Evolutionary conservation across 2,113 vertebrate species (phyloP).

Genomic region (Bungarus multicinctus): DNA sequence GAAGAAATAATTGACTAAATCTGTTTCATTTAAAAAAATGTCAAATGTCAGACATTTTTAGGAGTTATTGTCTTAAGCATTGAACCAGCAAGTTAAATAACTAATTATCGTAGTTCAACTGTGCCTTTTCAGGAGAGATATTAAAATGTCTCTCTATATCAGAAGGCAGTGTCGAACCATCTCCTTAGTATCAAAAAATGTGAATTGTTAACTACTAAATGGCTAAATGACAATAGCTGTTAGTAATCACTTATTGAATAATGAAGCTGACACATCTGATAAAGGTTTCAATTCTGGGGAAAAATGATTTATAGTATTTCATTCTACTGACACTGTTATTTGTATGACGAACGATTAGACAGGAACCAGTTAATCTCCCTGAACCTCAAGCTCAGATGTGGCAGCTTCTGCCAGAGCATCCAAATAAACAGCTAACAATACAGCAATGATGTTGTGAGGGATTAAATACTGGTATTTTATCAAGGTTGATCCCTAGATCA

Average conservation of each 20-base stretch:
- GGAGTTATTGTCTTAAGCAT: background rate
- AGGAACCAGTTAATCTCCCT: constrained; percentile 67
- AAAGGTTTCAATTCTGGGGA: constrained; percentile 87
- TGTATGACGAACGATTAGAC: constrained; percentile 78
- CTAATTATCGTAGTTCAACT: background rate
- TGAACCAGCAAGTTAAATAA: background rate
- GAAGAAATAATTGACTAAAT: background rate
- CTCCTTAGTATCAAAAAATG: background rate
- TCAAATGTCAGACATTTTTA: background rate
- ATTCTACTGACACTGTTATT: constrained; percentile 80
- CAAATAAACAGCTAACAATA: constrained; percentile 36
- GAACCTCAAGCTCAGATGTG: constrained; percentile 38
- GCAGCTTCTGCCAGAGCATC: constrained; percentile 41
- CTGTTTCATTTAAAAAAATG: background rate
- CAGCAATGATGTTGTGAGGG: constrained; percentile 9
- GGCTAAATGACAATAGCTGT: constrained; percentile 79
- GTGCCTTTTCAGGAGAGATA: background rate
- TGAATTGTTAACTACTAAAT: constrained; percentile 52
- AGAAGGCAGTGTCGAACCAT: background rate
- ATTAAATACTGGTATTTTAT: constrained; percentile 47
- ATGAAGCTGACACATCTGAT: constrained; percentile 94
- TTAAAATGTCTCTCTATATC: background rate
- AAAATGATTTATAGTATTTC: constrained; percentile 87
- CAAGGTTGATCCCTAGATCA: constrained; percentile 59
- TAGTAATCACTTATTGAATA: constrained; percentile 88